Evolutionary conservation across 2,888 invertebrate genomes (phyloP).

Genomic region (Lithosia quadra): DNA sequence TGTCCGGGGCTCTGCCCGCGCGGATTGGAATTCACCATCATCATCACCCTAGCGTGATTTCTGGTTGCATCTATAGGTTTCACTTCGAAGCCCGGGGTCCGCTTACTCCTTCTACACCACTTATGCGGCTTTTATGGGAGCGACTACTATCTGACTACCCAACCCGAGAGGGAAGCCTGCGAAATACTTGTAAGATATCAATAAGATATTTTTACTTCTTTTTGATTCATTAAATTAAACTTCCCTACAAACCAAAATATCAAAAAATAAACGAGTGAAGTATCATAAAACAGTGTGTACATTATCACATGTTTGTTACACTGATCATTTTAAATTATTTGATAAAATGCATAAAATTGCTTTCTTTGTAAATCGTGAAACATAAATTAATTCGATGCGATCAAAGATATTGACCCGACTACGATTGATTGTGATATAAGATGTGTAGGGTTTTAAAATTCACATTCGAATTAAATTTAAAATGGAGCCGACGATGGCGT

Average conservation of each 20-base stretch:
- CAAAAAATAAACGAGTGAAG: neutral
- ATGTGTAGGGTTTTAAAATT: conserved; percentile 38
- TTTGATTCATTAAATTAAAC: neutral
- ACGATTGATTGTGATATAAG: conserved; percentile 47
- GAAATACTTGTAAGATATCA: no score
- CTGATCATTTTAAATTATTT: neutral
- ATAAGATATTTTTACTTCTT: no score
- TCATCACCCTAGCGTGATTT: no score
- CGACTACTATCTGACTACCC: no score
- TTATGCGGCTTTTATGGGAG: no score
- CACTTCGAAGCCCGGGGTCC: no score
- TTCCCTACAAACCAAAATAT: neutral
- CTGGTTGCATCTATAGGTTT: no score
- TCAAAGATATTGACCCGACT: conserved; percentile 48
- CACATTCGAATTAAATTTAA: conserved; percentile 35
- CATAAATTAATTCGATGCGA: conserved; percentile 44
- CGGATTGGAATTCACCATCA: no score
- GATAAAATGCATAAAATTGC: conserved; percentile 20
- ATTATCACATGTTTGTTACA: neutral
- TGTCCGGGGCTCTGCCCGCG: no score
- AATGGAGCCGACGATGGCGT: conserved; percentile 28
- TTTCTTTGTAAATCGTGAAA: conserved; percentile 34
- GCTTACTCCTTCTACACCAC: no score
- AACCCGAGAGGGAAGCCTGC: no score
- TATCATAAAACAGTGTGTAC: neutral